phyloP scores from a whole-genome alignment of 2,797 vertebrate genomes.

The Apodemus agrarius region DNA sequence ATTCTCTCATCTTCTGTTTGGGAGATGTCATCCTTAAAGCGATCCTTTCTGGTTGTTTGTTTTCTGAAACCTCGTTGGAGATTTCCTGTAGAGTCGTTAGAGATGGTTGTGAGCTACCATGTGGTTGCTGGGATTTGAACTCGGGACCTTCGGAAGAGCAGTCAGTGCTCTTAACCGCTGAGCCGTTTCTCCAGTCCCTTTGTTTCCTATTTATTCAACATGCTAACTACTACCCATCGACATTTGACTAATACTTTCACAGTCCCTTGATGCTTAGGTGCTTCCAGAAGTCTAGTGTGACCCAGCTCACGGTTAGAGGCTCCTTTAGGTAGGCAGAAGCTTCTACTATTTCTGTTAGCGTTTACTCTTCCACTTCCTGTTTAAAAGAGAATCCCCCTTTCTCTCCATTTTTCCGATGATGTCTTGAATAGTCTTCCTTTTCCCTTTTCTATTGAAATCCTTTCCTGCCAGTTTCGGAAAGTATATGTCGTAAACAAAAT shows the following conservation, averaged over 20 bases:
- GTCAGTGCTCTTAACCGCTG: no score
- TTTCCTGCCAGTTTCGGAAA: not conserved
- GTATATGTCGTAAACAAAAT: not conserved
- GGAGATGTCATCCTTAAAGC: not conserved
- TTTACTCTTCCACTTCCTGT: not conserved
- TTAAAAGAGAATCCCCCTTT: not conserved
- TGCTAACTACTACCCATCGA: not conserved
- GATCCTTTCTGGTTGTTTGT: not conserved
- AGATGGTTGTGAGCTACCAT: no score
- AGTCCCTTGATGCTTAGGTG: accelerated
- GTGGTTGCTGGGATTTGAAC: no score
- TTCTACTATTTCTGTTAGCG: not conserved
- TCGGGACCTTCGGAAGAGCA: no score
- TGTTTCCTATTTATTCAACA: not conserved
- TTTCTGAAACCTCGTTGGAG: not conserved
- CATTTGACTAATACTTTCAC: not conserved
- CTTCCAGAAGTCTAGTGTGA: not conserved
- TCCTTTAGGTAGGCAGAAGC: not conserved
- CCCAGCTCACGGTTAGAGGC: not conserved
- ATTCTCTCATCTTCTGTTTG: conserved; percentile 10
- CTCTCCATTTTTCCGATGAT: not conserved
- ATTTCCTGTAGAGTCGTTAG: not conserved
- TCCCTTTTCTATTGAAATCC: not conserved
- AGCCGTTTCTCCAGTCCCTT: no score
- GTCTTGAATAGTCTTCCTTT: not conserved